Conservation (phyloP, 2,797 vertebrate species). For the Balearica regulorum region DNA sequence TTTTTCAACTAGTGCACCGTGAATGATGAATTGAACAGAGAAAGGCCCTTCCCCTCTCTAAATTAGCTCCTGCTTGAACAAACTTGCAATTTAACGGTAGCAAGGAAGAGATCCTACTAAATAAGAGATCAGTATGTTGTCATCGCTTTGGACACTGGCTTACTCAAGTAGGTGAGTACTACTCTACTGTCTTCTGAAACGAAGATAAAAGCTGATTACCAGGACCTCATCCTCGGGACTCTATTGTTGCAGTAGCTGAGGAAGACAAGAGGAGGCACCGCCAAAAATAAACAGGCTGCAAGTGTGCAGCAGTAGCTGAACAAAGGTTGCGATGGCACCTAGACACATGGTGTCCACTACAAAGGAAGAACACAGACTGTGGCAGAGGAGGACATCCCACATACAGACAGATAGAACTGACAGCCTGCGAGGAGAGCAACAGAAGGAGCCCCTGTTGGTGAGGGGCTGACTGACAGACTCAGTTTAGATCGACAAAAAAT, state of each 20-base stretch:
- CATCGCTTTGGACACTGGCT: too few species aligned
- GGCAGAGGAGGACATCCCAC: fast-evolving
- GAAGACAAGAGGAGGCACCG: fast-evolving
- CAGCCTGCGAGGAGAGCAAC: fast-evolving
- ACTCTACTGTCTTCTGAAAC: fast-evolving
- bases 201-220: too few species aligned
- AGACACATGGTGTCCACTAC: fast-evolving
- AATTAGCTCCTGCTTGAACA: not conserved
- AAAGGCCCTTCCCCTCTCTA: not conserved
- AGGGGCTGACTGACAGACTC: fast-evolving
- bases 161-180: fast-evolving
- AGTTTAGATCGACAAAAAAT: fast-evolving
- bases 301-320: fast-evolving
- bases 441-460: fast-evolving
- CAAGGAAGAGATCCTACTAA: fast-evolving
- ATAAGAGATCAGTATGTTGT: fast-evolving
- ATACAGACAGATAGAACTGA: fast-evolving
- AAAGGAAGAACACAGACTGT: fast-evolving
- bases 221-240: not conserved
- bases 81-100: not conserved
- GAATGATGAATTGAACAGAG: not conserved
- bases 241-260: fast-evolving
- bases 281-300: fast-evolving
- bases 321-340: fast-evolving
- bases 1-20: not conserved